Evolutionary conservation across 2,797 vertebrate species (phyloP), one percentile per base, ranked within the genome.

Genomic region (Hipposideros larvatus): DNA sequence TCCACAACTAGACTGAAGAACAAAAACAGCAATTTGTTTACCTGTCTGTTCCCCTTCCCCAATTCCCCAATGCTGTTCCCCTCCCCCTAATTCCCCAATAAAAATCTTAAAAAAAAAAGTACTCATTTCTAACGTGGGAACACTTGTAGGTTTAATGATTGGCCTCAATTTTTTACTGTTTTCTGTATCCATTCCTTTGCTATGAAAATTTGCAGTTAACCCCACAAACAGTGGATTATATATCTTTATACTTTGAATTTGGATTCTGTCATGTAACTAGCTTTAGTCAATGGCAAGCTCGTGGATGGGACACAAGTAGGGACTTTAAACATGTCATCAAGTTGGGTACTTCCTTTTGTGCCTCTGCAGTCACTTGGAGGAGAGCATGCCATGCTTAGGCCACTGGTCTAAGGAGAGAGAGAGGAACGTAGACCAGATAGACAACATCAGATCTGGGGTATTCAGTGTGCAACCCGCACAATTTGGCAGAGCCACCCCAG

Each of bases 401-500:
- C 15, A n/a, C 4, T 34, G 31, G 24, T 37, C 10, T 16, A n/a
- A 22, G 18, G 41, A 89, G 13, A 22, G 31, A 63, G 4, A 11
- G 14, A 61, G 22, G 11, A 0, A 37, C 1, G 7, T 28, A 59
- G 61, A 79, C 16, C 0, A 51, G 26, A 63, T 51, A 21, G 7
- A 55, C 15, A 53, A 22, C 43, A 63, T 86, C 26, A 68, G 8
- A 41, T 70, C 22, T 75, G 4, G 5, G 9, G 0, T 34, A 41
- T n/a, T 9, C 48, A 43, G 18, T 34, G 34, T 41, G 22, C 10
- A 21, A 46, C 0, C 1, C 5, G 14, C 28, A 48, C 2, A 53
- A 15, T 10, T 34, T 11, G 24, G 19, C 11, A 19, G 3, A 21
- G 37, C 16, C 26, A 34, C 4, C 3, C 0, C 22, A n/a, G 8